These are phyloP conservation scores for Bombus superbus DNA, from an alignment of 1,140 invertebrate species.

Conservation along the genomic window DNA sequence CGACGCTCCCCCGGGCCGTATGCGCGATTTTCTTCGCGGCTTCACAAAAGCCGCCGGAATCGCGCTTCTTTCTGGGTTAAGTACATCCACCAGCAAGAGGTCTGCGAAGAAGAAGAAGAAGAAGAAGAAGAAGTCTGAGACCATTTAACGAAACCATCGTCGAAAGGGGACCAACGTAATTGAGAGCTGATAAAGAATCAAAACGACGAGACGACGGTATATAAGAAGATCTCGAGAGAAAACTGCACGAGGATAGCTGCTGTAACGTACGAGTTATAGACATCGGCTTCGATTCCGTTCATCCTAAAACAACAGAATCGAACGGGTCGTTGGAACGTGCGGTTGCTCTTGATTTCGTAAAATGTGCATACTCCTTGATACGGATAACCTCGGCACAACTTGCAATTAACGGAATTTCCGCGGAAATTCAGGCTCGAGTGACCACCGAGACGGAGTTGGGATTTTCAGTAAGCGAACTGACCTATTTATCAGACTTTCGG, in stretches of 20 bases:
- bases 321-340: neutral
- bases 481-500: constrained; percentile 33
- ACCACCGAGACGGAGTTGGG: neutral
- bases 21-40: constrained; percentile 42
- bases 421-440: constrained; percentile 34
- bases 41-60: constrained; percentile 56
- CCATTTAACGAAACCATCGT: neutral
- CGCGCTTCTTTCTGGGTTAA: constrained; percentile 63
- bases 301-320: neutral
- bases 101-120: neutral
- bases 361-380: neutral
- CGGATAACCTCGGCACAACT: neutral
- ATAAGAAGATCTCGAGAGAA: no score
- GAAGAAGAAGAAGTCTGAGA: neutral
- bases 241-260: no score
- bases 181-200: neutral
- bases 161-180: neutral
- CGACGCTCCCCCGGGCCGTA: constrained; percentile 12
- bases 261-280: neutral
- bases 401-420: constrained; percentile 43
- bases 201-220: no score
- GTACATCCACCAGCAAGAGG: constrained; percentile 38
- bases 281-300: neutral
- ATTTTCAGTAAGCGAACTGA: constrained; percentile 18
- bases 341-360: neutral